Evolutionary conservation across 2,113 vertebrate species (phyloP).

Genomic region (Colius striatus): DNA sequence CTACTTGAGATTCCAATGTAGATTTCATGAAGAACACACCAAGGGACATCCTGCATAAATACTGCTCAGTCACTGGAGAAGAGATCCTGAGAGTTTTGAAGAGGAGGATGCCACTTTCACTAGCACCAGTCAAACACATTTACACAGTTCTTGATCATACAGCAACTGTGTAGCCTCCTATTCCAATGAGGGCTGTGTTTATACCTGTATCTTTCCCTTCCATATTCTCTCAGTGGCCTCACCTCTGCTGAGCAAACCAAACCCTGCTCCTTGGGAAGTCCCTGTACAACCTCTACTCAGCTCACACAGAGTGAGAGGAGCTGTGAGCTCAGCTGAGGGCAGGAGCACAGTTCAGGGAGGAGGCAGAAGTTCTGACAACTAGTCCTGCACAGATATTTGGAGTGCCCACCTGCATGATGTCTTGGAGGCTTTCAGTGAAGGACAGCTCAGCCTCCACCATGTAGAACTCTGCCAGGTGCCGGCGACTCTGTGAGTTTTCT

Average conservation of each 20-base stretch:
- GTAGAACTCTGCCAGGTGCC: constrained; percentile 95
- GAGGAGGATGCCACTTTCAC: neutral
- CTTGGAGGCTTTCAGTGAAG: constrained; percentile 88
- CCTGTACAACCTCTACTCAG: neutral
- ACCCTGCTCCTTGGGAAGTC: neutral
- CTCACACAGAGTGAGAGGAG: neutral
- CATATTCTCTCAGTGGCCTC: neutral
- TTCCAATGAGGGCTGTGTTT: neutral
- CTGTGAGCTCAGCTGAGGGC: neutral
- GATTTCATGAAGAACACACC: neutral
- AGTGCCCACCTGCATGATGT: constrained; percentile 86
- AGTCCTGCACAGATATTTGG: neutral
- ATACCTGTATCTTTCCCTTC: neutral
- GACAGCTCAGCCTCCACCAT: constrained; percentile 97
- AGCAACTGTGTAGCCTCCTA: neutral
- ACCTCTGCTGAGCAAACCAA: neutral
- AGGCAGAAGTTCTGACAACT: neutral
- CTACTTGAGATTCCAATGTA: neutral
- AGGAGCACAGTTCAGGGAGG: neutral
- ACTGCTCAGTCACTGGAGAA: neutral
- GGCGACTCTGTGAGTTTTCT: constrained; percentile 93
- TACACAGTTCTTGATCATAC: neutral
- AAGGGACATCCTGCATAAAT: neutral
- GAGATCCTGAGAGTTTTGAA: neutral
- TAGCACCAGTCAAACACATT: neutral